Conservation (phyloP, 2,888 invertebrate genomes). For the Netelia melanura region DNA sequence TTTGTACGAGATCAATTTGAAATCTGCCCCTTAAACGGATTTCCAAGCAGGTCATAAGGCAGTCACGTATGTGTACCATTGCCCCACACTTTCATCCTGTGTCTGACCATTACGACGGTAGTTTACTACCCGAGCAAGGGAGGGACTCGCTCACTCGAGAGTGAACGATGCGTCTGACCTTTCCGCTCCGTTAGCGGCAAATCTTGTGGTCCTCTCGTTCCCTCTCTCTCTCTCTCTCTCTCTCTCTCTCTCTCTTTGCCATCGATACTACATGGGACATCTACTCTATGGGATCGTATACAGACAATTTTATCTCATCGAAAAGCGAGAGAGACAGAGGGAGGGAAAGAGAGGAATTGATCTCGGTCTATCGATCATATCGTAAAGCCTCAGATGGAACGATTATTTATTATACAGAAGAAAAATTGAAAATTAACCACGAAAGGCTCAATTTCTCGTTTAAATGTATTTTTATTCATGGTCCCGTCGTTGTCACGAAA, state of each 20-base stretch:
- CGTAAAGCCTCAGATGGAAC: conserved; percentile 6
- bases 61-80: not conserved
- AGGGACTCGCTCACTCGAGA: conserved; percentile 50
- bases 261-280: conserved; percentile 37
- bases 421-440: not conserved
- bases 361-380: conserved; percentile 51
- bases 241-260: not conserved
- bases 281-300: conserved; percentile 30
- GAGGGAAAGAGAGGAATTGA: conserved; percentile 8
- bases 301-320: conserved; percentile 24
- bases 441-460: conserved; percentile 3
- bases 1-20: conserved; percentile 36
- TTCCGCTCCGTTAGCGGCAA: conserved; percentile 61
- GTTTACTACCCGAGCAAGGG: conserved; percentile 50
- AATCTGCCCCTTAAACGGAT: conserved; percentile 48
- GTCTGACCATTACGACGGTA: conserved; percentile 52
- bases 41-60: conserved; percentile 25
- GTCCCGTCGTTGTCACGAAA: conserved; percentile 18
- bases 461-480: conserved; percentile 64
- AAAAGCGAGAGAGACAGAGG: not conserved
- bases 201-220: conserved; percentile 41
- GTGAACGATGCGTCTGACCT: conserved; percentile 68
- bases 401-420: not conserved
- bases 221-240: not conserved
- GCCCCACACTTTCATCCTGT: conserved; percentile 28